Base-by-base conservation (phyloP, 1,140 invertebrate genomes). In the Drusus annulatus region DNA sequence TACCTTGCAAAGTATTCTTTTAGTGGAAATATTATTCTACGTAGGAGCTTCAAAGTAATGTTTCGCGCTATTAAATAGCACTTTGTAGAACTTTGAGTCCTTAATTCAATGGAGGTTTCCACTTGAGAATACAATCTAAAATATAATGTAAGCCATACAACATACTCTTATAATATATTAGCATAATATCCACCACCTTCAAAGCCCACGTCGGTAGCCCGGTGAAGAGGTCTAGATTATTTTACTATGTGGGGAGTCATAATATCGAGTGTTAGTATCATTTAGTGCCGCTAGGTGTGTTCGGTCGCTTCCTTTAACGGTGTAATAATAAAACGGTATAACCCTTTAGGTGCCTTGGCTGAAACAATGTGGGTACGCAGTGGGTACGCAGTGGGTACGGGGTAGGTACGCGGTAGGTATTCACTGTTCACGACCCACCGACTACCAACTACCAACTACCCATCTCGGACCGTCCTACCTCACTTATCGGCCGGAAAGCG, bases 191-290 rank as follows among this genome's bases (percentile, higher is more conserved):
- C 7, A 36, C 31, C 31, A 4, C 31, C 36, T 45, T 65, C 23
- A 3, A 31, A 31, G 25, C 62, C 15, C 62, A 0, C n/a, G 25
- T 31, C 16, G 28, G 62, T 10, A 31, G 25, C 16, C 62, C 62
- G 31, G 28, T 28, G 28, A 65, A 13, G 28, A 65, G 62, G 62
- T 65, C 23, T 65, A 65, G 25, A 60, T 31, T 65, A 65, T 31
- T 65, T 65, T 65, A 65, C n/a, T 65, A 65, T 65, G 62, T 65
- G 62, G 62, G 25, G 62, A 65, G 56, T 65, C 62, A 31, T 65
- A 65, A 65, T 65, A 65, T 65, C 62, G 62, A 65, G 62, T 65
- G 62, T 65, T 65, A 65, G 62, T 65, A 65, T 65, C 62, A 65
- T 65, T 65, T 65, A 65, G 62, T 65, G 62, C 62, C 62, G 25